Evolutionary conservation across 2,888 invertebrate genomes (phyloP), one percentile per base, ranked within the genome.

Genomic region (Crepidodera aurea): DNA sequence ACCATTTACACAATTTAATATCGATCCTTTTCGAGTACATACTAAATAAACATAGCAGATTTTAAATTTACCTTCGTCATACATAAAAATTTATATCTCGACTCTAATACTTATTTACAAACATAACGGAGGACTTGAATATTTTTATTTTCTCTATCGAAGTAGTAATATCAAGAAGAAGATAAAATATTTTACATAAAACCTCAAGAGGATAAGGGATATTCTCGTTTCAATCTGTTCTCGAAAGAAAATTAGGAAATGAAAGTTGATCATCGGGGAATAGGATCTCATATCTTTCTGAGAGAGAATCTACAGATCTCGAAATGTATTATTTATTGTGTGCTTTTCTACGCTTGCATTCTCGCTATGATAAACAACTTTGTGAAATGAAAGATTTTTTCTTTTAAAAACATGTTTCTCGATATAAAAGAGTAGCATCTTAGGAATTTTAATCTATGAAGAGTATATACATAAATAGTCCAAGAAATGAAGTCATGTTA

Each of bases 231-330:
- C 56, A 46, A 56, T 56, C 56, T 46, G 59, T 42, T 42, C 59
- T 29, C n/a, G 34, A 59, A 51, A 50, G 56, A 50, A 56, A 55
- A 51, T 62, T 57, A 57, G 56, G 39, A 62, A 62, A 62, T 62
- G 55, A 46, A 51, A 42, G 48, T 54, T 62, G 46, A 34, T 40
- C 62, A 54, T 62, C 22, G 25, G 62, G 58, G 62, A 62, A 29
- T 58, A 50, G 40, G 40, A 32, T 2, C 54, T 56, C 51, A 42
- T 62, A 62, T 62, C 50, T 51, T 51, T 37, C 50, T 34, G 32
- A 42, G 29, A n/a, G n/a, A 44, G 55, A 42, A 32, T 44, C 44
- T 12, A 12, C 29, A 29, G 32, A 44, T 44, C 32, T 44, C 32
- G 32, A 44, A n/a, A 34, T 55, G 44, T 34, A 55, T 44, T 55